phyloP scores from a whole-genome alignment of 2,113 vertebrate species.

The Dascyllus trimaculatus region DNA sequence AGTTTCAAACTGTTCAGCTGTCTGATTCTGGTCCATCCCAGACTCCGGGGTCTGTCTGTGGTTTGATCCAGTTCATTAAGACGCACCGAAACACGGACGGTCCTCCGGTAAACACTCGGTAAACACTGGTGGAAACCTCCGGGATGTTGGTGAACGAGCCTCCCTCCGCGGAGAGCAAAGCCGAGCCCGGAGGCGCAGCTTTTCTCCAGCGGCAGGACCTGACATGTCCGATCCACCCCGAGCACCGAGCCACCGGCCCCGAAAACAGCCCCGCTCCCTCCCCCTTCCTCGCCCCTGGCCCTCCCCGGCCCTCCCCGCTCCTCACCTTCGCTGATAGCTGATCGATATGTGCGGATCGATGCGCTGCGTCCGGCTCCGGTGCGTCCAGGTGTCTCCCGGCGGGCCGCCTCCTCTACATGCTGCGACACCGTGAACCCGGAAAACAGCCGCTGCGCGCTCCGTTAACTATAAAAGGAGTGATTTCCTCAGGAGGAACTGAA shows the following conservation, averaged over 20 bases:
- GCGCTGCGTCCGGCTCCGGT: slow-evolving; percentile 35
- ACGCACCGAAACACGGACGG: too few species aligned
- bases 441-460: slow-evolving; percentile 44
- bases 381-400: slow-evolving; percentile 65
- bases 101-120: too few species aligned
- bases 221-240: slow-evolving; percentile 68
- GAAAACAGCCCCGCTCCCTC: background rate
- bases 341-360: slow-evolving; percentile 51
- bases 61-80: too few species aligned
- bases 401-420: slow-evolving; percentile 69
- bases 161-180: background rate
- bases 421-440: slow-evolving; percentile 69
- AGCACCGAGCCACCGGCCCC: background rate
- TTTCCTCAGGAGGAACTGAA: slow-evolving; percentile 70
- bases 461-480: slow-evolving; percentile 77
- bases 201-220: slow-evolving; percentile 50
- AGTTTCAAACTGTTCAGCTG: too few species aligned
- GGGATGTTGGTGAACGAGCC: too few species aligned
- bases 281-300: background rate
- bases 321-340: slow-evolving; percentile 66
- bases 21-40: too few species aligned
- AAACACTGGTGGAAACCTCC: too few species aligned
- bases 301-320: accelerated
- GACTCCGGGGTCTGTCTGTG: too few species aligned
- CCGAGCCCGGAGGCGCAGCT: background rate